These are phyloP conservation scores for Dryas iulia DNA, from an alignment of 1,140 invertebrate species.

Conservation along the genomic window DNA sequence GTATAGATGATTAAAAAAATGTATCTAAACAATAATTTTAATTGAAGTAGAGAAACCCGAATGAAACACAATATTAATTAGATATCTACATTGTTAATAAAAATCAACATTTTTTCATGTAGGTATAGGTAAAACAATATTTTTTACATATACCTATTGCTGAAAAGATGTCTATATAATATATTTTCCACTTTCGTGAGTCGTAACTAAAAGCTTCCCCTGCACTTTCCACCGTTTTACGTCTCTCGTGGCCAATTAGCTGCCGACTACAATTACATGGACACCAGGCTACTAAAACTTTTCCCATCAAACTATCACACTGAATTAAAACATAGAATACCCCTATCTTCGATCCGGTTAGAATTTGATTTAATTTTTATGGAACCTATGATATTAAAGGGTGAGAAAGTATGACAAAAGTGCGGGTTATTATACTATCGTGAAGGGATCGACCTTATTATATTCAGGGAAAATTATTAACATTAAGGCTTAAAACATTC, in stretches of 20 bases:
- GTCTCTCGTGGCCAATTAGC: slow-evolving; percentile 46
- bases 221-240: slow-evolving; percentile 20
- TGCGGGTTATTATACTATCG: slow-evolving; percentile 27
- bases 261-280: slow-evolving; percentile 39
- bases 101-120: too few species aligned
- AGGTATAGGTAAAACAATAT: too few species aligned
- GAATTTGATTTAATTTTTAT: slow-evolving; percentile 43
- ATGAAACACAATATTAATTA: too few species aligned
- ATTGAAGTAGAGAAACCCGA: too few species aligned
- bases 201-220: slow-evolving; percentile 22
- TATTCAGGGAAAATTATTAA: not conserved
- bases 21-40: too few species aligned
- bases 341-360: slow-evolving; percentile 49
- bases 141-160: not conserved
- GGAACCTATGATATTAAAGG: slow-evolving; percentile 20
- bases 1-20: too few species aligned
- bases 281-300: slow-evolving; percentile 48
- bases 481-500: too few species aligned
- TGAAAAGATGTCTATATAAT: not conserved
- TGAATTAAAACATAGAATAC: slow-evolving; percentile 61
- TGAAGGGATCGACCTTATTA: not conserved
- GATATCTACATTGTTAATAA: too few species aligned
- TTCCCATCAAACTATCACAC: slow-evolving; percentile 57
- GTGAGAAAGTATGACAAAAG: slow-evolving; percentile 31
- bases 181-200: slow-evolving; percentile 12